Evolutionary conservation across 2,888 invertebrate species (phyloP), one percentile per base, ranked within the genome.

Genomic region (Saturnia pavonia): DNA sequence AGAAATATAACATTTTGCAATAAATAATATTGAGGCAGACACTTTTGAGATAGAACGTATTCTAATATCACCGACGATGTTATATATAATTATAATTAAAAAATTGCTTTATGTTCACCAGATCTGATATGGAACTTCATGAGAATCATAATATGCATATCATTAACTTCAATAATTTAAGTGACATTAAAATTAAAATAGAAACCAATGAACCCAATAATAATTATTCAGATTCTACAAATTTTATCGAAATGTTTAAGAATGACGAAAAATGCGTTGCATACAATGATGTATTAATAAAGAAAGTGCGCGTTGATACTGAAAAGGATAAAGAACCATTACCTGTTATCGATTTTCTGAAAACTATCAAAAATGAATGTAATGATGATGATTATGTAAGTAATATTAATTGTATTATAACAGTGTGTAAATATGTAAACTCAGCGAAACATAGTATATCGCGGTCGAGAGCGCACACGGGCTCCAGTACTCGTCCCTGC

Each of bases 181-280:
- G 79, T 72, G 90, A 90, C 43, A 75, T 89, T 0, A 85, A 86
- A 82, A 73, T 85, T 22, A 72, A 82, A 73, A 72, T 83, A 72
- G 76, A 81, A 76, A 73, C 80, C 12, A 45, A 65, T 25, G 73
- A 76, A n/a, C 71, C 71, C 16, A 72, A 79, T 40, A 73, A 68
- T 34, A 79, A 80, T 71, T 75, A 76, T 22, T 45, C 74, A 48
- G 72, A 79, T 60, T 70, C 69, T 66, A 69, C 75, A 42, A 72
- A 79, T 66, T 73, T 74, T 1, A 72, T 77, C 43, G 71, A 77
- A 2, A 73, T 77, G 69, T 72, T 82, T 34, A 74, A 76, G 70
- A 70, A 74, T 74, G 78, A 75, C 54, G 67, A 75, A 63, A 67
- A 72, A 54, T 69, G 73, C 43, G 42, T 82, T 54, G 73, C 68